A percentile compares a stretch with the other conserved stretches of the same genome.
Evolutionary conservation across 2,113 vertebrate species (phyloP).

Genomic region (Pholis gunnellus): DNA sequence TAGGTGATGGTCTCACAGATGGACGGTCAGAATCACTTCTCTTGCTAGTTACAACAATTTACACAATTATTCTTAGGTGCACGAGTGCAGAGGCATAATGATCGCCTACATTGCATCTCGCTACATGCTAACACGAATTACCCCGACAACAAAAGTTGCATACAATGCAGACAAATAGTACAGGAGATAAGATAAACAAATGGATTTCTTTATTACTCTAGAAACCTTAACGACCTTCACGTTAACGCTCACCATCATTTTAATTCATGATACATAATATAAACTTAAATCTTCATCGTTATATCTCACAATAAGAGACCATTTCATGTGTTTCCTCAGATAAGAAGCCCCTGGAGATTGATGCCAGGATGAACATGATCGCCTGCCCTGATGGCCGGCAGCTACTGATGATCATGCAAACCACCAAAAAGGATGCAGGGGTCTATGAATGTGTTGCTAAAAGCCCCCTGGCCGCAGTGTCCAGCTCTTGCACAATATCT

Average conservation of each 20-base stretch:
- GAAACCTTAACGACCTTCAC: not conserved
- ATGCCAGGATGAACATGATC: constrained; percentile 87
- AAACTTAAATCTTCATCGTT: not conserved
- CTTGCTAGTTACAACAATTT: constrained; percentile 10
- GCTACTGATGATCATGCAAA: constrained; percentile 93
- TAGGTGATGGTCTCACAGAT: not conserved
- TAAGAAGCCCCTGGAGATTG: constrained; percentile 88
- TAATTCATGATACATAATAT: not conserved
- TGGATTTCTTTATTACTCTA: not conserved
- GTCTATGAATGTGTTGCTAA: constrained; percentile 95
- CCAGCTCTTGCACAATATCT: constrained; percentile 93
- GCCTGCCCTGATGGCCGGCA: constrained; percentile 95
- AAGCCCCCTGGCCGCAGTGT: constrained; percentile 89
- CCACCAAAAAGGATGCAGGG: constrained; percentile 90
- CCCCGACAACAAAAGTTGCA: not conserved
- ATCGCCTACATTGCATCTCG: not conserved
- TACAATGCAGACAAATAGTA: not conserved
- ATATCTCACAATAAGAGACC: not conserved
- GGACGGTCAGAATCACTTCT: not conserved
- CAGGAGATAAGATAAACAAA: not conserved
- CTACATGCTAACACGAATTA: constrained; percentile 2
- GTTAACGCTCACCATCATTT: not conserved
- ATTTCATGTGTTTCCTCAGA: constrained; percentile 80
- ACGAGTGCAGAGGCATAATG: not conserved
- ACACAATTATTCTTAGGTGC: not conserved